phyloP scores from a whole-genome alignment of 2,888 invertebrate species.

The Apeira syringaria region DNA sequence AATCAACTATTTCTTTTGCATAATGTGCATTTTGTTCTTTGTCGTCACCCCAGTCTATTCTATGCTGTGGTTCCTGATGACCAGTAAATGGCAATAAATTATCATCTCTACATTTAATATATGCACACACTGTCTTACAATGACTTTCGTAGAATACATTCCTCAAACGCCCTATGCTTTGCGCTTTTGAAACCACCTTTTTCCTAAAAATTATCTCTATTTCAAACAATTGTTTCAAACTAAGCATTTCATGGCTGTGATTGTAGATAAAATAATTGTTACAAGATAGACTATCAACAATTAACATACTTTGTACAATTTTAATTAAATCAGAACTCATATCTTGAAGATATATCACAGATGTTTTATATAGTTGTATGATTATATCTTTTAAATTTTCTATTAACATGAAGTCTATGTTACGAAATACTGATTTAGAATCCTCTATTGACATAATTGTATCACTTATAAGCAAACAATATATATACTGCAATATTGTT shows the following conservation, averaged over 20 bases:
- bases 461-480: constrained; percentile 49
- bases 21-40: constrained; percentile 23
- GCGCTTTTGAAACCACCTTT: constrained; percentile 38
- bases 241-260: constrained; percentile 50
- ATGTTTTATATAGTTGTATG: constrained; percentile 49
- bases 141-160: constrained; percentile 64
- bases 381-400: constrained; percentile 37
- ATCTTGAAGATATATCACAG: constrained; percentile 49
- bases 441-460: constrained; percentile 42
- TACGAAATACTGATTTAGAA: constrained; percentile 41
- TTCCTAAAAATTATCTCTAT: constrained; percentile 33
- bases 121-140: constrained; percentile 53
- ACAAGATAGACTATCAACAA: constrained; percentile 44
- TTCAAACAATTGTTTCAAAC: constrained; percentile 40
- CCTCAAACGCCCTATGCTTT: constrained; percentile 57
- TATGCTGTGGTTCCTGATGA: neutral
- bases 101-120: constrained; percentile 22
- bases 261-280: constrained; percentile 33
- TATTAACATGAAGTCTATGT: constrained; percentile 31
- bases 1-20: constrained; percentile 43
- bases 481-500: constrained; percentile 48
- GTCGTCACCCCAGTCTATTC: constrained; percentile 10
- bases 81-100: neutral
- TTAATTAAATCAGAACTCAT: constrained; percentile 44
- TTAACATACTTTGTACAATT: constrained; percentile 48